Base-by-base conservation (phyloP, 2,113 vertebrate genomes). In the Setophaga petechia region DNA sequence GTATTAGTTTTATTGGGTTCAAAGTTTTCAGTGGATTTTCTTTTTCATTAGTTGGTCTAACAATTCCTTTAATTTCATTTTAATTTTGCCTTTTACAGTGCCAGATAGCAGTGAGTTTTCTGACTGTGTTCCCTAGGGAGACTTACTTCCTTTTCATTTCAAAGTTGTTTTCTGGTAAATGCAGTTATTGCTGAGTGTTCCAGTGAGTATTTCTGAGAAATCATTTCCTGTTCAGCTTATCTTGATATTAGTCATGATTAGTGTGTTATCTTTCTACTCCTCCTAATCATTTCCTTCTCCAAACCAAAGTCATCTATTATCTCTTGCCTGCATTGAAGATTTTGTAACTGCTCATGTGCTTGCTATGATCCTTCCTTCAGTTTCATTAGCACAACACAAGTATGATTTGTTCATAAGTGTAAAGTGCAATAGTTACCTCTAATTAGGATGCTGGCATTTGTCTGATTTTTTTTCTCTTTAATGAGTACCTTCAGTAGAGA, bases 201-300 rank as follows among this genome's bases (percentile, higher is more conserved):
- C 62, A 80, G 22, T 52, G 58, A 87, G 46, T 76, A 35, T 89
- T 94, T 89, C 76, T 71, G 73, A 81, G 83, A 87, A 90, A 63
- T 87, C 19, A 52, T 75, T 95, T 95, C 94, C 91, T 90, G 52
- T 86, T 92, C n/a, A 15, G 17, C 44, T 86, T 89, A 88, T 78
- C 76, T 92, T 93, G 93, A 75, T 91, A 35, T 89, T 92, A 71
- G 51, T 92, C 78, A 89, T 82, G 62, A 91, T 96, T 82, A 72
- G 25, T 85, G 15, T 67, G 39, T 62, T 92, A 77, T 66, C 83
- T 90, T 75, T 74, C 73, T 86, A 4, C 44, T 95, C 62, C 27
- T 92, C 55, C 27, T 94, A 83, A 78, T 88, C 8, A 71, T 86
- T 90, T 92, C 80, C 59, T 77, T 86, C 87, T 90, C 68, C 52